Percentiles rank a stretch among this genome's conserved stretches.
Conservation (phyloP, 2,888 invertebrate genomes). For the Drosophila gaucha region DNA sequence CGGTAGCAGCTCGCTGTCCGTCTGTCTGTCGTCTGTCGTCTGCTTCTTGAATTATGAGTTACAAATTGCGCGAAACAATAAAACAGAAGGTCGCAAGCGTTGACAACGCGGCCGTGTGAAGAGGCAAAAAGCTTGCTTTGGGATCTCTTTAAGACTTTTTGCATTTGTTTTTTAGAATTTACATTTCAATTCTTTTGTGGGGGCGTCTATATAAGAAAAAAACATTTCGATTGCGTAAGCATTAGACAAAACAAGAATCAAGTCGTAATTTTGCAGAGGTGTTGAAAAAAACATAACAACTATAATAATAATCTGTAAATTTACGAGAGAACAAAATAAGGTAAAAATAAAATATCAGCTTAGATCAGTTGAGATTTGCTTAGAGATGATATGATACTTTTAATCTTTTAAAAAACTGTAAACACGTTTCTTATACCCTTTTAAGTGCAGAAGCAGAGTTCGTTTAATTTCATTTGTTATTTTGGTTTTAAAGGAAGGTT, state of each 20-base stretch:
- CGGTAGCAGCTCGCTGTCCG: constrained; percentile 35
- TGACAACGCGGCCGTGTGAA: constrained; percentile 65
- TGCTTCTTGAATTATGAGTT: constrained; percentile 63
- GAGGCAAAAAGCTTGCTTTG: constrained; percentile 16
- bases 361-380: too few species aligned
- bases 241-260: constrained; percentile 19
- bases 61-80: constrained; percentile 71
- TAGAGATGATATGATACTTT: not conserved
- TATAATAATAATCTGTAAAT: constrained; percentile 10
- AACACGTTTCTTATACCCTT: not conserved
- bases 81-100: constrained; percentile 60
- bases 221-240: constrained; percentile 48
- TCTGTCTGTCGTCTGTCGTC: constrained; percentile 8
- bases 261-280: constrained; percentile 14
- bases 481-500: too few species aligned
- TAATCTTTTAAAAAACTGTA: not conserved
- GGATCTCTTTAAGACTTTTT: constrained; percentile 17
- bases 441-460: too few species aligned
- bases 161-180: constrained; percentile 18
- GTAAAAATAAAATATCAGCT: too few species aligned
- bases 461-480: too few species aligned
- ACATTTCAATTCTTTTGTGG: constrained; percentile 42
- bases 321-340: not conserved
- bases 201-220: constrained; percentile 31
- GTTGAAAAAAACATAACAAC: not conserved